phyloP scores from a whole-genome alignment of 2,888 invertebrate genomes.

The Emmelina monodactyla region DNA sequence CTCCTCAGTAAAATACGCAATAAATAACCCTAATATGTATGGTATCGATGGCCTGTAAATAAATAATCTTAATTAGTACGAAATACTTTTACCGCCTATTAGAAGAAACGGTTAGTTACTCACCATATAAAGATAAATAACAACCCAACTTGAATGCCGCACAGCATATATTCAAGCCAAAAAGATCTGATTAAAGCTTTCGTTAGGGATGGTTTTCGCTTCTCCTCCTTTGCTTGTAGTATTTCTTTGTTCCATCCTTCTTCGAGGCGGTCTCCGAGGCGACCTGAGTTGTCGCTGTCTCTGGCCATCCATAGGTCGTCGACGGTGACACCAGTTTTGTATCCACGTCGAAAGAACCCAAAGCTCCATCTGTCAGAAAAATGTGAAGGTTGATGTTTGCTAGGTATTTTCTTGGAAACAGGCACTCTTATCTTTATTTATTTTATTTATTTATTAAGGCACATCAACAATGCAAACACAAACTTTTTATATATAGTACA shows the following conservation, averaged over 20 bases:
- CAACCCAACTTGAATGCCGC: constrained; percentile 65
- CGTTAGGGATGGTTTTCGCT: constrained; percentile 66
- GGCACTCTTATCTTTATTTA: too few relatives aligned
- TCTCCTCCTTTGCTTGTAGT: constrained; percentile 43
- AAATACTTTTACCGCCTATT: not conserved
- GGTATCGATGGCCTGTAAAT: constrained; percentile 69
- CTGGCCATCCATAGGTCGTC: constrained; percentile 73
- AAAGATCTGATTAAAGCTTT: constrained; percentile 69
- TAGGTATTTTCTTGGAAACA: too few relatives aligned
- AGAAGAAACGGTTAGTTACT: constrained; percentile 15
- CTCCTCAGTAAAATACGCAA: constrained; percentile 68
- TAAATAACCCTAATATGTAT: constrained; percentile 67
- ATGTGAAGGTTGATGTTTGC: constrained; percentile 4
- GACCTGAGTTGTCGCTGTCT: constrained; percentile 68
- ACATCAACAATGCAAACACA: too few relatives aligned
- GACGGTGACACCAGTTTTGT: constrained; percentile 67
- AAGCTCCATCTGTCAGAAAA: constrained; percentile 69
- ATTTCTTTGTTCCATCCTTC: constrained; percentile 71
- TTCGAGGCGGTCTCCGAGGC: constrained; percentile 72
- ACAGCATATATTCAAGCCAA: constrained; percentile 65
- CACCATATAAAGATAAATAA: constrained; percentile 68
- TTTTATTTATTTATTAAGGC: too few relatives aligned
- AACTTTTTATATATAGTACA: too few relatives aligned
- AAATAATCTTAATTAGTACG: constrained; percentile 7
- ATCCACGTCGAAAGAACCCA: constrained; percentile 70